Evolutionary conservation across 1,140 invertebrate species (phyloP).

Genomic region (Brachionus asplanchnoidis): DNA sequence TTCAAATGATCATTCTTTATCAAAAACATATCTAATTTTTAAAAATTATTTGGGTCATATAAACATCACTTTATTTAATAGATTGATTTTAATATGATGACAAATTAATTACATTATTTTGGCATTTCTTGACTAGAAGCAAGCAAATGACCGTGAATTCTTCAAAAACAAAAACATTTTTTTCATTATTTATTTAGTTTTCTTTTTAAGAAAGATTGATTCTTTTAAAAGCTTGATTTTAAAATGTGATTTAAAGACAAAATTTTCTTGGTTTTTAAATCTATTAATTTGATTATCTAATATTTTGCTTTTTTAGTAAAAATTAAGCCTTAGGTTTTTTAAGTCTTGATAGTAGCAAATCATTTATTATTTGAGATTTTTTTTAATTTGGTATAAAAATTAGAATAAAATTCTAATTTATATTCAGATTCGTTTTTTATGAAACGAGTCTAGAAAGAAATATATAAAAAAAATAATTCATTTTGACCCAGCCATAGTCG

Average conservation of each 20-base stretch:
- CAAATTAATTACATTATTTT: background rate
- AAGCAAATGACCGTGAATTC: background rate
- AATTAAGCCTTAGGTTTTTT: background rate
- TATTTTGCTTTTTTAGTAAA: background rate
- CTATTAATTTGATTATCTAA: no score
- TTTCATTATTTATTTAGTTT: background rate
- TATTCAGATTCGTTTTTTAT: no score
- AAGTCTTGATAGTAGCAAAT: background rate
- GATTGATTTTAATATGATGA: background rate
- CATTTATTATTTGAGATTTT: background rate
- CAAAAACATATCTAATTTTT: no score
- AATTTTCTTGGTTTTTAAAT: no score
- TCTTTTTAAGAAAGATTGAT: background rate
- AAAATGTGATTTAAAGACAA: no score
- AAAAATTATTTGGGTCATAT: background rate
- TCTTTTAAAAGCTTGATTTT: background rate
- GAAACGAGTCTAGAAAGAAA: no score
- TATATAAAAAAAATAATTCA: background rate
- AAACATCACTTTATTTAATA: background rate
- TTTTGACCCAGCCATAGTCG: background rate
- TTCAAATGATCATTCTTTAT: background rate
- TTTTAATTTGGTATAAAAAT: no score
- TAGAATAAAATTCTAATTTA: no score
- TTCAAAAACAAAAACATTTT: background rate
- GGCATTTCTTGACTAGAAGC: background rate